Percentiles rank a stretch among this genome's conserved stretches.
These are phyloP conservation scores for Margaritifera margaritifera DNA, from an alignment of 2,888 invertebrate species.

Conservation along the genomic window DNA sequence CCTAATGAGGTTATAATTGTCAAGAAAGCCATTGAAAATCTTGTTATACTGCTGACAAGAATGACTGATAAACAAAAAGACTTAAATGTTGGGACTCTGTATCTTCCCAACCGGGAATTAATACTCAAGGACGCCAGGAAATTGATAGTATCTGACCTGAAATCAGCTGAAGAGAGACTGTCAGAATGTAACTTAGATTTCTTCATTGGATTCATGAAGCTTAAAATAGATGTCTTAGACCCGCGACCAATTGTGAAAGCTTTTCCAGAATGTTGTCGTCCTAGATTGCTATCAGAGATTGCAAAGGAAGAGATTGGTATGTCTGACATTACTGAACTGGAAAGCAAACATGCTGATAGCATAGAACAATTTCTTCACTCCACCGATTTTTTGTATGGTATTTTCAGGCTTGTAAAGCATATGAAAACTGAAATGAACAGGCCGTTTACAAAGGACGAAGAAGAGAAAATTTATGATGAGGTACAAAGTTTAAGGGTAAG, in stretches of 20 bases:
- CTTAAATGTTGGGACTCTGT: slow-evolving; percentile 5
- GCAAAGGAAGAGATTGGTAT: slow-evolving; percentile 35
- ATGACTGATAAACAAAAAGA: too few species aligned
- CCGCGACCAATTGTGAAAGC: too few species aligned
- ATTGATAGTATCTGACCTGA: slow-evolving; percentile 20
- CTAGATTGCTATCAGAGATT: slow-evolving; percentile 36
- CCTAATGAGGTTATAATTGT: slow-evolving; percentile 29
- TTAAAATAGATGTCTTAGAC: slow-evolving; percentile 3
- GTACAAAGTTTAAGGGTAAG: too few species aligned
- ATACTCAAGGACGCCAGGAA: slow-evolving; percentile 15
- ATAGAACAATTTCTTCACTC: slow-evolving; percentile 9
- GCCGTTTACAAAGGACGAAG: neutral
- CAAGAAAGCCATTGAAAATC: too few species aligned
- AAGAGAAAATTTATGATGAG: too few species aligned
- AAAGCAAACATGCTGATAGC: neutral
- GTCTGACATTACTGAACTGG: neutral
- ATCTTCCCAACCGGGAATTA: slow-evolving; percentile 5
- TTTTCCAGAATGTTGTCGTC: slow-evolving; percentile 33
- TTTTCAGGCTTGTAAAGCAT: slow-evolving; percentile 14
- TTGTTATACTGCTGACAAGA: too few species aligned
- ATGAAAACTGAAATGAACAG: slow-evolving; percentile 1
- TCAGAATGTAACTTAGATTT: slow-evolving; percentile 5
- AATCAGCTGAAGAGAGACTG: too few species aligned
- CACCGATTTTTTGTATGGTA: slow-evolving; percentile 5
- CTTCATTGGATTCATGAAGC: slow-evolving; percentile 18